phyloP scores from a whole-genome alignment of 2,797 vertebrate species.

The Zalophus californianus region DNA sequence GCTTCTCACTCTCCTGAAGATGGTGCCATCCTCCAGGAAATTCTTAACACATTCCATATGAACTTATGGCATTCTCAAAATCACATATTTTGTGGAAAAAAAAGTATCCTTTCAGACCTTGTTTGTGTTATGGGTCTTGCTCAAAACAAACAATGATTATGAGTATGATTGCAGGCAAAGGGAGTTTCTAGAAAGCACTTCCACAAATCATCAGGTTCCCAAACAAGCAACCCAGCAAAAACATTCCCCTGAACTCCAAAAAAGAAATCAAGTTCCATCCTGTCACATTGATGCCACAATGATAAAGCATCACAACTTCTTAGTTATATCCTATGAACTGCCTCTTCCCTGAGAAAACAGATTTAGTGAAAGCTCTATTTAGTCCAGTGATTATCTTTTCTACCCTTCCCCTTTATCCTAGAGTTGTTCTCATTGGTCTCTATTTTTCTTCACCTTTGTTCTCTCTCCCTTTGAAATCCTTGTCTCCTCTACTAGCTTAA shows the following conservation, averaged over 20 bases:
- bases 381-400: background rate
- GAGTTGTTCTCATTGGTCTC: background rate
- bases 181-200: background rate
- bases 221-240: background rate
- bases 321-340: background rate
- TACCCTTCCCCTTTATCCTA: background rate
- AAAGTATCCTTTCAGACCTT: background rate
- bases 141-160: background rate
- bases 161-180: background rate
- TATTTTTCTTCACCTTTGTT: background rate
- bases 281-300: background rate
- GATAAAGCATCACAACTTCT: background rate
- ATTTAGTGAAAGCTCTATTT: background rate
- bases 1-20: constrained; percentile 21
- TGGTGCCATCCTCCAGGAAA: constrained; percentile 14
- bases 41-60: background rate
- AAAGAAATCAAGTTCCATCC: background rate
- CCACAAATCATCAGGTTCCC: background rate
- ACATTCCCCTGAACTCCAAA: background rate
- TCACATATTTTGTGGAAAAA: background rate
- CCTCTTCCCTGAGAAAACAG: background rate
- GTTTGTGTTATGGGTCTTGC: background rate
- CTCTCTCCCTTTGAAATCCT: background rate
- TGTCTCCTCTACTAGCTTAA: background rate
- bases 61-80: constrained; percentile 6